Conservation (phyloP, 2,888 invertebrate genomes). For the Baccha elongata region DNA sequence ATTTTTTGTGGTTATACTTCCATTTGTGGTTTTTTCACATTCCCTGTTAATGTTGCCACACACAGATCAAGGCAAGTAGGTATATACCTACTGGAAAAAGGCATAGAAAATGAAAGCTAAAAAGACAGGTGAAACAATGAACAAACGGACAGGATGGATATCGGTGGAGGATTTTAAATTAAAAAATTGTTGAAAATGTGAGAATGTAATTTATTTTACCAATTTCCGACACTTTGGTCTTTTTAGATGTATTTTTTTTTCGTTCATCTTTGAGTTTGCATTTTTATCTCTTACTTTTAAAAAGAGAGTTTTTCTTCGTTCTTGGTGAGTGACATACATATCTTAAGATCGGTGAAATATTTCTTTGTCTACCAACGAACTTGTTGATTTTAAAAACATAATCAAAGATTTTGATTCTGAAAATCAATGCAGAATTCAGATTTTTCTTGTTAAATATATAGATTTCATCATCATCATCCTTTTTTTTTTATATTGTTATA, state of each 20-base stretch:
- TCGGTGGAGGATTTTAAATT: conserved; percentile 70
- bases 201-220: conserved; percentile 70
- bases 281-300: conserved; percentile 1
- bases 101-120: conserved; percentile 28
- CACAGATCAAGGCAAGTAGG: not conserved
- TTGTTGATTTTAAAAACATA: too few relatives aligned
- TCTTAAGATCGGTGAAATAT: not conserved
- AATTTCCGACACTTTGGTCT: conserved; percentile 52
- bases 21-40: conserved; percentile 62
- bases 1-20: conserved; percentile 27
- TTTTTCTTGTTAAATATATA: too few relatives aligned
- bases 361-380: too few relatives aligned
- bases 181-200: conserved; percentile 68
- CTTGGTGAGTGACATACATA: not conserved
- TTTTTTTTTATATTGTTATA: too few relatives aligned
- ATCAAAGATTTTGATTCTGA: too few relatives aligned
- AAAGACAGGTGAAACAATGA: conserved; percentile 67
- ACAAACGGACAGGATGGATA: conserved; percentile 52
- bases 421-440: too few relatives aligned
- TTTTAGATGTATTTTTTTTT: conserved; percentile 17
- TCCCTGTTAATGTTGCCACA: conserved; percentile 11
- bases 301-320: not conserved
- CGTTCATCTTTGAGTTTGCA: not conserved
- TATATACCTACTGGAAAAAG: not conserved
- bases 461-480: too few relatives aligned